Evolutionary conservation across 2,113 vertebrate genomes (phyloP), one percentile per base, ranked within the genome.

Genomic region (Leucosticte australis): DNA sequence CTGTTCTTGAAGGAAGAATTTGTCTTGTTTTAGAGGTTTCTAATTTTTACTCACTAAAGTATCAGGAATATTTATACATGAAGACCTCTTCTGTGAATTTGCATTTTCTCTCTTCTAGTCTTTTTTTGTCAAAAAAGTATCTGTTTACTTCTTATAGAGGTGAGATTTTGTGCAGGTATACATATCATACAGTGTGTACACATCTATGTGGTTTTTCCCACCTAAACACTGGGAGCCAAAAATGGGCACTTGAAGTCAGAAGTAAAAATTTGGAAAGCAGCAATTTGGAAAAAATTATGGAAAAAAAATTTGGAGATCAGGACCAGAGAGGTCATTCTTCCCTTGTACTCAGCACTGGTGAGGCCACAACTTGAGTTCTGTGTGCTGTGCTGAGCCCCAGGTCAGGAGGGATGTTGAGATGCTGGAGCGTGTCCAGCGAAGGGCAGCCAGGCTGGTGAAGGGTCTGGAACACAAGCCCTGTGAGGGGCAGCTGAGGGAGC

Each of bases 301-400:
- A 16, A 13, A 17, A 53, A 42, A 37, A 22, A 33, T 4, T 11
- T 33, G 9, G 50, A 23, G 47, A 75, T 41, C 7, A n/a, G 23
- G 12, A n/a, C 1, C 24, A 41, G 12, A 19, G 41, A 56, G 6
- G 6, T 10, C 9, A 8, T 74, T 15, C 19, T 41, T 13, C 10
- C 7, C n/a, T 15, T 28, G 19, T 24, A 7, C 49, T 56, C 0
- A 0, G 22, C 15, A 8, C 7, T 64, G n/a, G 23, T 41, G 2
- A 41, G 28, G 30, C 15, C 1, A 0, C 12, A 41, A 5, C 13
- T n/a, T 15, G 41, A 49, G 24, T 24, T 3, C 15, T 56, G n/a
- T 30, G 30, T 20, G 3, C 35, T 9, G 30, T 7, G 5, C 50
- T 41, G 50, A 6, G 8, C 8, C 23, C 2, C 24, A 16, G 0